Base-by-base conservation (phyloP, 1,140 invertebrate genomes). In the Neodiprion pinetum region DNA sequence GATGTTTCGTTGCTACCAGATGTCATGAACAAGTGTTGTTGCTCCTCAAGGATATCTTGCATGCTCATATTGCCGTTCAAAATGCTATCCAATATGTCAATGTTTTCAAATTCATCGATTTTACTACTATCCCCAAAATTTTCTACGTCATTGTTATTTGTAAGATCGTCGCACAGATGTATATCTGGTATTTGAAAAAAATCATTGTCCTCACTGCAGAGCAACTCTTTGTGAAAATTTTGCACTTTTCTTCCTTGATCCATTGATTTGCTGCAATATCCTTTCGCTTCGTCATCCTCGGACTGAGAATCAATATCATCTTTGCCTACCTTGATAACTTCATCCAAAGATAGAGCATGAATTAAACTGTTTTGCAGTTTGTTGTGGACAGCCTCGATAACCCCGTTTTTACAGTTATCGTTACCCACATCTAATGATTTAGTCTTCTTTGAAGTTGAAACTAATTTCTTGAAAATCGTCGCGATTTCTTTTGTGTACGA, bases 61-160 rank as follows among this genome's bases (percentile, higher is more conserved):
- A 80, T 75, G 49, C 72, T 75, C 70, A 78, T 77, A 71, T 76
- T 71, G 8, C 72, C 80, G 70, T 77, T 75, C 11, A 80, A 72
- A 50, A 78, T 81, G 48, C 75, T 81, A 10, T 82, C 74, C 17
- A 75, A 71, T 14, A 77, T 78, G 72, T 71, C 72, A 12, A 79
- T 78, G 72, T 81, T 79, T 68, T 81, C 80, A 66, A 78, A 80
- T 10, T 79, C 78, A 14, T 77, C 72, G 14, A 78, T 14, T 48
- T 74, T 74, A 4, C 11, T 9, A 14, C 4, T 61, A 61, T 12
- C n/a, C 11, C 11, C 53, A 17, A 14, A 4, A 17, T 9, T 61
- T 40, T 40, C 28, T 40, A 40, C 28, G 28, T 40, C 28, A 5
- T 40, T 40, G 28, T 40, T 40, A 40, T 40, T 40, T 9, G 53